Base-by-base conservation (phyloP, 1,140 invertebrate genomes). In the Aphelenchoides fujianensis region DNA sequence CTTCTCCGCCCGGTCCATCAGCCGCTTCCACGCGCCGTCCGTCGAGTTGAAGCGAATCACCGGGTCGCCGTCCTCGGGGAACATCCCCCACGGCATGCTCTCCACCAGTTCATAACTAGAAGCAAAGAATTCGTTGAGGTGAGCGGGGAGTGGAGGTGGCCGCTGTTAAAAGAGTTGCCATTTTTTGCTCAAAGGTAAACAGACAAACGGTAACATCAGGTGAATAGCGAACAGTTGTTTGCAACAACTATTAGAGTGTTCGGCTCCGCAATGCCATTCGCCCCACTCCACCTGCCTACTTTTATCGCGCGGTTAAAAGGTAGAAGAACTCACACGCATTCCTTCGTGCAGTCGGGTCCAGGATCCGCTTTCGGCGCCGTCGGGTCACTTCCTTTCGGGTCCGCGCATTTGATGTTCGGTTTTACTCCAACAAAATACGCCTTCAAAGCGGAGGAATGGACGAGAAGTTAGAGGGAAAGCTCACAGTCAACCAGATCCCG, bases 341-440 rank as follows among this genome's bases (percentile, higher is more conserved):
- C 68, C 64, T 0, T 31, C 30, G 28, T 23, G 35, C 69, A 70
- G 66, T n/a, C 16, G 12, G 70, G 68, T 19, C 19, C 9, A 1
- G 68, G 7, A 72, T 63, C 9, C 5, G 36, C 5, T 66, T 5
- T 23, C 62, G 23, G 37, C 34, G 1, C 41, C 31, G 70, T 69
- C 5, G 2, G 67, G 5, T 73, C 28, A 41, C 23, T 69, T 59
- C 12, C n/a, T n/a, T n/a, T n/a, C n/a, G n/a, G n/a, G n/a, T n/a
- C n/a, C n/a, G n/a, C n/a, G n/a, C 69, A 69, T 69, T 72, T 31
- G 16, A 16, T 30, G 32, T 62, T 74, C 16, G 71, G 71, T 23
- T 72, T 73, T 16, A 74, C 70, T 28, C 28, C 52, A 63, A 72
- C 36, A 30, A 61, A 72, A 63, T 72, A 72, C 1, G 71, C 71